Conservation (phyloP, 2,888 invertebrate species). For the Philaethria dido region DNA sequence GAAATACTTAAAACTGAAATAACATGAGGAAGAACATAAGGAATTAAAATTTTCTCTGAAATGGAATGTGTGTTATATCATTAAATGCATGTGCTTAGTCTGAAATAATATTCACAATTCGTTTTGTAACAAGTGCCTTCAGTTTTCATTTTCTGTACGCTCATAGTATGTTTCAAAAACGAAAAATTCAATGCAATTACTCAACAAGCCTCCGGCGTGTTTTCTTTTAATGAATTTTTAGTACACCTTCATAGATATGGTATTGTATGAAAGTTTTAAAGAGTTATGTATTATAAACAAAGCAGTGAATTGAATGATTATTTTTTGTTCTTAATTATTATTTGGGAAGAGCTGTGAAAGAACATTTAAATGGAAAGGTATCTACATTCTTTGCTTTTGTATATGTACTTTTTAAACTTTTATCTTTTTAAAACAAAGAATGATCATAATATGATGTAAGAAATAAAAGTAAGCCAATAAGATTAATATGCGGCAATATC, state of each 20-base stretch:
- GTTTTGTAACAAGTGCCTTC: background rate
- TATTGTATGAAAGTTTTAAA: background rate
- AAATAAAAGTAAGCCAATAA: too few relatives aligned
- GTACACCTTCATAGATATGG: slow-evolving; percentile 10
- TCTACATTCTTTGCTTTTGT: too few relatives aligned
- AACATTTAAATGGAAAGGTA: too few relatives aligned
- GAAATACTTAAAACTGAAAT: too few relatives aligned
- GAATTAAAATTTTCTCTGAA: background rate
- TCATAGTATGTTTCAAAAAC: background rate
- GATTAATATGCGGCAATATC: too few relatives aligned
- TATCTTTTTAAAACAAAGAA: too few relatives aligned
- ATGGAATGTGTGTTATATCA: background rate
- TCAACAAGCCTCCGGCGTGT: slow-evolving; percentile 8
- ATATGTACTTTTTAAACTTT: too few relatives aligned
- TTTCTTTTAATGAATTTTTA: slow-evolving; percentile 18
- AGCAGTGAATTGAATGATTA: too few relatives aligned
- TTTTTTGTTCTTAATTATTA: too few relatives aligned
- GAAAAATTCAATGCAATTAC: slow-evolving; percentile 23
- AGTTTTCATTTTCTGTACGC: slow-evolving; percentile 14
- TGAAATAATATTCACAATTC: background rate
- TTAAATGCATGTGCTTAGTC: background rate
- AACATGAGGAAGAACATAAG: background rate
- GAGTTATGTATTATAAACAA: too few relatives aligned
- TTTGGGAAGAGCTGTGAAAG: too few relatives aligned
- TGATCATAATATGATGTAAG: too few relatives aligned